Evolutionary conservation across 2,888 invertebrate genomes (phyloP).

Genomic region (Imbricaverruca yamaguchii): DNA sequence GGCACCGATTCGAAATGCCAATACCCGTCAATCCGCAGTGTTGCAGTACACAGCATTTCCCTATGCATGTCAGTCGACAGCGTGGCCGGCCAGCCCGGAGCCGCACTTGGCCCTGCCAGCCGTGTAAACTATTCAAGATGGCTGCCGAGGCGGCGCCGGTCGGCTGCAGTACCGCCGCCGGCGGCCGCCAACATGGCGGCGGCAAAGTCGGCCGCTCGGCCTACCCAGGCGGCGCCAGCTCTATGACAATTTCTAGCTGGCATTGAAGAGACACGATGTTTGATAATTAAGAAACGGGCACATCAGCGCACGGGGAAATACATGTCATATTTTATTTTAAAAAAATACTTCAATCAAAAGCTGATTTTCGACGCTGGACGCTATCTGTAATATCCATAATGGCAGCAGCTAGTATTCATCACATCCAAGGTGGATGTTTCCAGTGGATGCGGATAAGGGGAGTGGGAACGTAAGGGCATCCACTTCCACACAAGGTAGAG

Average conservation of each 20-base stretch:
- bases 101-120: background rate
- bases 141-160: constrained; percentile 11
- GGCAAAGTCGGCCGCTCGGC: background rate
- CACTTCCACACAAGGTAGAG: no score
- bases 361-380: background rate
- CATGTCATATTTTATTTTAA: background rate
- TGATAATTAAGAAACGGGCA: background rate
- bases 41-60: no score
- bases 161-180: background rate
- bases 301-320: no score
- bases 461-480: no score
- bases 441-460: no score
- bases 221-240: background rate
- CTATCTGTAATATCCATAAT: background rate
- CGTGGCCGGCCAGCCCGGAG: background rate
- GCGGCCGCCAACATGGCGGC: constrained; percentile 2
- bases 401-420: background rate
- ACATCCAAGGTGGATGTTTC: no score
- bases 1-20: no score
- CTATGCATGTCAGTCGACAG: no score
- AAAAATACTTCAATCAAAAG: background rate
- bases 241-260: background rate
- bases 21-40: no score
- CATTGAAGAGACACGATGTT: background rate
- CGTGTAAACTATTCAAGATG: background rate